Base-by-base conservation (phyloP, 2,888 invertebrate genomes). In the Nasonovia ribisnigri region DNA sequence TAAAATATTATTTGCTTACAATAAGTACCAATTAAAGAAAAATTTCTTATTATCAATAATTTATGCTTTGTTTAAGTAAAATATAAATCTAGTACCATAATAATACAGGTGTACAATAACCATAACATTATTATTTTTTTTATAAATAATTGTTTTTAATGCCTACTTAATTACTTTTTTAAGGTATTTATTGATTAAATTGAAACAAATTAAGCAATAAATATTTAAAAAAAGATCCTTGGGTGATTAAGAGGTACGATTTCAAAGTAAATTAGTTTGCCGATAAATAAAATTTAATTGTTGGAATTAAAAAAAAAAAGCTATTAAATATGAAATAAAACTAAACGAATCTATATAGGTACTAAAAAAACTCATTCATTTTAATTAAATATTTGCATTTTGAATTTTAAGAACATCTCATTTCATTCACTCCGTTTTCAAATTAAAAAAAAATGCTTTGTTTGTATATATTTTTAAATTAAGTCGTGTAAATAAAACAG, bases 271-370 rank as follows among this genome's bases (percentile, higher is more conserved):
- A 84, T 84, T 42, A 51, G 51, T 90, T 26, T 13, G 2, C 46
- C 46, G 42, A 77, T 67, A 48, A 77, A 67, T 46, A 91, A 26
- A 84, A 54, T 51, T 67, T 13, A 91, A 91, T 29, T 54, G 77
- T 54, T 84, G 16, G 42, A 84, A 42, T 84, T 13, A 88, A 16
- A 88, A n/a, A 36, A 26, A 51, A 77, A 84, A 10, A 29, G 8
- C 48, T 77, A 90, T 48, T 48, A 48, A 90, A 67, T 77, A 46
- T 91, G 43, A 84, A 84, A 91, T 16, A 84, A 54, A 67, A 67
- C 16, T 29, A 29, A 43, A 54, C 20, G 20, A 51, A 88, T 10
- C 24, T 20, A 24, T 54, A 42, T 5, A 67, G 16, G 67, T 84
- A 54, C 54, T 51, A 29, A 42, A 91, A 51, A 29, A 29, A 51